Percentiles rank a stretch among this genome's conserved stretches.
These are phyloP conservation scores for Leptobrachium ailaonicum DNA, from an alignment of 2,113 vertebrate species.

Conservation along the genomic window DNA sequence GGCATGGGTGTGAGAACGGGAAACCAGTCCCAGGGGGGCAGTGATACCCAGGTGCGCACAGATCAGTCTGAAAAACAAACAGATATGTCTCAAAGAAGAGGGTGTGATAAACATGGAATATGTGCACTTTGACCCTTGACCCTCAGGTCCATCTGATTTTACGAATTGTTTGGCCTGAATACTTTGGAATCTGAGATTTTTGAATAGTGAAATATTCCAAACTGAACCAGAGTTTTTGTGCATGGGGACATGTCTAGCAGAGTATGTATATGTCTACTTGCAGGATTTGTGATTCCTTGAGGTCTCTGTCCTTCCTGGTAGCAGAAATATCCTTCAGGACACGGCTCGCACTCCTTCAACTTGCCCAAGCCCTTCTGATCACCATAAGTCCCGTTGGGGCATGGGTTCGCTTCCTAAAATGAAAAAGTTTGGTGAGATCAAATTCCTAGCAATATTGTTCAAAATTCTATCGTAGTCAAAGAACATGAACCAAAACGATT, in stretches of 20 bases:
- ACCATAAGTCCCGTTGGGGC: slow-evolving; percentile 82
- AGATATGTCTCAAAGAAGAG: no score
- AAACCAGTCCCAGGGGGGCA: slow-evolving; percentile 80
- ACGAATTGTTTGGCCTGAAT: no score
- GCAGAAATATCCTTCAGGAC: slow-evolving; percentile 79
- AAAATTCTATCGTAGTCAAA: no score
- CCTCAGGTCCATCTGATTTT: no score
- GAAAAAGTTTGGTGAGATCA: no score
- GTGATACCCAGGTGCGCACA: slow-evolving; percentile 78
- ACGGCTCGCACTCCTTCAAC: slow-evolving; percentile 68
- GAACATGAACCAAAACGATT: no score
- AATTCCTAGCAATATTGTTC: not conserved
- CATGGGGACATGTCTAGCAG: not conserved
- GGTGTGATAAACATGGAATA: no score
- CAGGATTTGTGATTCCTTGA: slow-evolving; percentile 73
- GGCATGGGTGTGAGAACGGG: slow-evolving; percentile 77
- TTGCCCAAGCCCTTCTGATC: slow-evolving; percentile 70
- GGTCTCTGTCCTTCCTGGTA: slow-evolving; percentile 64
- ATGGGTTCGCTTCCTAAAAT: slow-evolving; percentile 73
- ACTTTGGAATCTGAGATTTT: no score
- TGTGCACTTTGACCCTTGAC: no score
- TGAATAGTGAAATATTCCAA: no score
- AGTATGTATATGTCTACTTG: slow-evolving; percentile 56
- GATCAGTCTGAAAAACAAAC: slow-evolving; percentile 71
- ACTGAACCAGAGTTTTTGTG: no score